Percentiles rank a stretch among this genome's conserved stretches.
Conservation (phyloP, 2,797 vertebrate genomes). For the Amblyopsis hoosieri region DNA sequence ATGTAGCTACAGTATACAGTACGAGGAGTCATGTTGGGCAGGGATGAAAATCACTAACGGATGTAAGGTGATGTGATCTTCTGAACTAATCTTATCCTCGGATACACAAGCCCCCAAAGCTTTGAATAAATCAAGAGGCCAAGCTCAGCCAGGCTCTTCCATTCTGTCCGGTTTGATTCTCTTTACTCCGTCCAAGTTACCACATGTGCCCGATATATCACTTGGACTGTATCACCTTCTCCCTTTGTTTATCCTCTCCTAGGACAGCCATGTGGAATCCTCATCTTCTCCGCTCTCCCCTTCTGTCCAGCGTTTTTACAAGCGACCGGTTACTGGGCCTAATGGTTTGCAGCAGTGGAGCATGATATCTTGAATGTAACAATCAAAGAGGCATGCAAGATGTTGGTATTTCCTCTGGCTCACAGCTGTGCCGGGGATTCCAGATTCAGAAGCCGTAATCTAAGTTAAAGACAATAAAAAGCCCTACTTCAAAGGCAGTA, state of each 20-base stretch:
- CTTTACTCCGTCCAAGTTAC: constrained; percentile 69
- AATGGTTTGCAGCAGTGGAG: constrained; percentile 95
- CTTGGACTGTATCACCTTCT: constrained; percentile 85
- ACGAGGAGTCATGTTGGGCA: constrained; percentile 12
- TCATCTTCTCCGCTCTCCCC: constrained; percentile 89
- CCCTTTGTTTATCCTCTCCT: constrained; percentile 89
- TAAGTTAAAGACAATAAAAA: constrained; percentile 77
- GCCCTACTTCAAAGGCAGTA: constrained; percentile 78
- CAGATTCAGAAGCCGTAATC: constrained; percentile 82
- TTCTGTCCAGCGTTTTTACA: constrained; percentile 96
- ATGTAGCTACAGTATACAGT: constrained; percentile 7
- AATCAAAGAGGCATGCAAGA: constrained; percentile 94
- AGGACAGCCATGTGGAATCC: constrained; percentile 95
- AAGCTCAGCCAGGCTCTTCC: constrained; percentile 22
- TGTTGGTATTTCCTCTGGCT: constrained; percentile 91
- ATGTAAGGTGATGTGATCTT: constrained; percentile 77
- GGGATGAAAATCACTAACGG: constrained; percentile 55
- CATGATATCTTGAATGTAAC: constrained; percentile 98
- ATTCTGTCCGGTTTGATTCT: constrained; percentile 37
- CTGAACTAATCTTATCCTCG: constrained; percentile 79
- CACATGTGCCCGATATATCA: constrained; percentile 93
- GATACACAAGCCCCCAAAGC: constrained; percentile 72
- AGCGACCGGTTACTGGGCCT: constrained; percentile 86
- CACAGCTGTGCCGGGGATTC: constrained; percentile 85
- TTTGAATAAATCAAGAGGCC: constrained; percentile 75